phyloP scores from a whole-genome alignment of 2,888 invertebrate species.

The Pachliopta kotzebuea region DNA sequence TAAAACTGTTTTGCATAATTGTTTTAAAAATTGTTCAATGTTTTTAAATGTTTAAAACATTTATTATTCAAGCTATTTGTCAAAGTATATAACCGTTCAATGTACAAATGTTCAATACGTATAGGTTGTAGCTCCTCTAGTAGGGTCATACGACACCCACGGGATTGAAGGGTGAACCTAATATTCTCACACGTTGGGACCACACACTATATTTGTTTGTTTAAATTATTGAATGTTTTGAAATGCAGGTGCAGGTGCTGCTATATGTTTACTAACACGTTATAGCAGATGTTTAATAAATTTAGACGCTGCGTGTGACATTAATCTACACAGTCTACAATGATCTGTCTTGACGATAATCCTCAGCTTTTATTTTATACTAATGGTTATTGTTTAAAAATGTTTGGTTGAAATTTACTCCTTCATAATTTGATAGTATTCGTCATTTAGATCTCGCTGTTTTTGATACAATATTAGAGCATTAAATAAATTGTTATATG shows the following conservation, averaged over 20 bases:
- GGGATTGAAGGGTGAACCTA: slow-evolving; percentile 8
- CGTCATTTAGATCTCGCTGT: no score
- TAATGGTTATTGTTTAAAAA: no score
- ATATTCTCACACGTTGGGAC: slow-evolving; percentile 8
- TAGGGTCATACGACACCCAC: slow-evolving; percentile 27
- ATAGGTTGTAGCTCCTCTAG: slow-evolving; percentile 29
- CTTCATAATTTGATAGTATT: no score
- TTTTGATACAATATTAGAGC: no score
- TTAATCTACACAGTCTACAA: neutral
- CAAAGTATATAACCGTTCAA: neutral
- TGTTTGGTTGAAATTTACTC: no score
- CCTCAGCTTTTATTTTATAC: neutral
- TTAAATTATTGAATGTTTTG: neutral
- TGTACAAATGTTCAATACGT: neutral
- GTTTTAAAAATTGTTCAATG: neutral
- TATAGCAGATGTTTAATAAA: neutral
- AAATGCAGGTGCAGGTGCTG: neutral
- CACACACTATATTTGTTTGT: slow-evolving; percentile 21
- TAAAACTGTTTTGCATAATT: neutral
- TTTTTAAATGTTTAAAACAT: slow-evolving; percentile 7
- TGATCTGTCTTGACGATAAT: neutral
- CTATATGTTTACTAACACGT: neutral
- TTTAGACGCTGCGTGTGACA: neutral
- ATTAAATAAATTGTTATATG: no score
- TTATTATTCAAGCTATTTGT: neutral